Evolutionary conservation across 2,113 vertebrate genomes (phyloP).

Genomic region (Colius striatus): DNA sequence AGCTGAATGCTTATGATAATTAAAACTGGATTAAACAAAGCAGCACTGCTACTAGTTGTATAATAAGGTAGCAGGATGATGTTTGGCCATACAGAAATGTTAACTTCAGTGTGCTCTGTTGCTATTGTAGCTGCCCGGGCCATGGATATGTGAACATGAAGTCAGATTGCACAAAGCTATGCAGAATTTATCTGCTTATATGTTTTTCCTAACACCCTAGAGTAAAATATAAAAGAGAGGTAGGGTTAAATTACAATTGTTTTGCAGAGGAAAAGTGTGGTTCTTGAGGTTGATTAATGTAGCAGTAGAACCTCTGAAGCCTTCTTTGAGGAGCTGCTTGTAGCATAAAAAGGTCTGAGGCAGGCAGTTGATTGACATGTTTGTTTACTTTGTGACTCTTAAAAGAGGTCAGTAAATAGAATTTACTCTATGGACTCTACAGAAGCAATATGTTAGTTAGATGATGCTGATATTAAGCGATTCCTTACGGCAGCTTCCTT

Average conservation of each 20-base stretch:
- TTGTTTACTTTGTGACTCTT: constrained; percentile 31
- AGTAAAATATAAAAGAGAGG: not conserved
- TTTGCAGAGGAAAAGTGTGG: not conserved
- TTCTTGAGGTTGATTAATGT: constrained; percentile 14
- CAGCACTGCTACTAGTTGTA: not conserved
- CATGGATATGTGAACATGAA: accelerated
- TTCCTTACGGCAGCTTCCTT: not conserved
- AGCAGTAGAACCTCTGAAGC: constrained; percentile 1
- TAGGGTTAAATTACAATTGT: not conserved
- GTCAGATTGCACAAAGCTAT: not conserved
- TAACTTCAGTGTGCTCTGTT: not conserved
- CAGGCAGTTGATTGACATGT: constrained; percentile 5
- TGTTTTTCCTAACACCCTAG: not conserved
- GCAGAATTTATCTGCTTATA: not conserved
- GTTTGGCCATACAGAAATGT: not conserved
- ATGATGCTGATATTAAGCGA: not conserved
- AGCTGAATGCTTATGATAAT: not conserved
- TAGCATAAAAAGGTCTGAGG: constrained; percentile 13
- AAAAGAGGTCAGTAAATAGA: constrained; percentile 29
- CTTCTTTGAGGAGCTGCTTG: not conserved
- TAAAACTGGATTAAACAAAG: not conserved
- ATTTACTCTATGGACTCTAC: not conserved
- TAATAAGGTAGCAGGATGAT: not conserved
- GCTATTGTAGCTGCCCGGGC: not conserved
- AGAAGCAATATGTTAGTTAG: not conserved